Evolutionary conservation across 2,888 invertebrate genomes (phyloP).

Genomic region (Lapara coniferarum): DNA sequence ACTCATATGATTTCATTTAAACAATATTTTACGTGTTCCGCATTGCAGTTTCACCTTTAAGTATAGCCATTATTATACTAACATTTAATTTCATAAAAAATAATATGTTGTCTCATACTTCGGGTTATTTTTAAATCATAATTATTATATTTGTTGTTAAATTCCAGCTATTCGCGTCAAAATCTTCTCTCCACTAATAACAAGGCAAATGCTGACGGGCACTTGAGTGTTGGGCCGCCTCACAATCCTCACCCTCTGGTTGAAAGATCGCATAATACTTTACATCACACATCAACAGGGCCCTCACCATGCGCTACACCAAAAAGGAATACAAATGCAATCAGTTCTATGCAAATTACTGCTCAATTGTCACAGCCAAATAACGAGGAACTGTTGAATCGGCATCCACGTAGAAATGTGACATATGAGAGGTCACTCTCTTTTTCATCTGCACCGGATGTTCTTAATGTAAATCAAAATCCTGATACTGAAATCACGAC

Average conservation of each 20-base stretch:
- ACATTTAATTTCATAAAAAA: conserved; percentile 31
- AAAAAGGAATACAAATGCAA: conserved; percentile 67
- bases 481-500: conserved; percentile 46
- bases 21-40: no score
- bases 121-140: neutral
- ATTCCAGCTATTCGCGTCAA: conserved; percentile 92
- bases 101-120: conserved; percentile 17
- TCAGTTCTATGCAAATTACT: conserved; percentile 43
- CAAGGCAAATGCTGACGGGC: conserved; percentile 88
- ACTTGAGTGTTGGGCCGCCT: conserved; percentile 66
- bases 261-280: conserved; percentile 84
- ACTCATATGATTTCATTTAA: no score
- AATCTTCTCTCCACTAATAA: conserved; percentile 90
- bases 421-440: conserved; percentile 72
- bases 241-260: conserved; percentile 73
- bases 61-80: conserved; percentile 39
- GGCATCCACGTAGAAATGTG: conserved; percentile 58
- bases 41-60: no score
- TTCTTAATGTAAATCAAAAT: conserved; percentile 81
- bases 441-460: conserved; percentile 83
- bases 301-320: conserved; percentile 61
- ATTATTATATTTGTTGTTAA: conserved; percentile 5
- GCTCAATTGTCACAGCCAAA: conserved; percentile 42
- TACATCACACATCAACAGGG: conserved; percentile 64
- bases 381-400: conserved; percentile 46